phyloP scores from a whole-genome alignment of 1,140 invertebrate genomes.

The Nautilus pompilius region DNA sequence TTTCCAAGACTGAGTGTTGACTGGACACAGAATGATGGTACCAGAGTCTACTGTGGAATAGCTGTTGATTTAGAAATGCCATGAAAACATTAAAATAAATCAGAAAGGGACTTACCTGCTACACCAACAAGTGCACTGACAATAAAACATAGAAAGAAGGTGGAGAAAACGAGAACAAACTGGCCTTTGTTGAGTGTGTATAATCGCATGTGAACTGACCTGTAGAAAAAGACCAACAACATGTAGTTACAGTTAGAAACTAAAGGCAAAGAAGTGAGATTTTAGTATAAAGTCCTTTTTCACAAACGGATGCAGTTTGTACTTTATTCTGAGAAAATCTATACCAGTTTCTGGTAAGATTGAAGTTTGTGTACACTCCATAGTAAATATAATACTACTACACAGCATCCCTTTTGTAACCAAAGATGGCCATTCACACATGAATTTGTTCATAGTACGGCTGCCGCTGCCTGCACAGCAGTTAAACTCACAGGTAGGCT shows the following conservation, averaged over 20 bases:
- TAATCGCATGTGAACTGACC: conserved; percentile 93
- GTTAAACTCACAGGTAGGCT: too few relatives aligned
- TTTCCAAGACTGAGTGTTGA: background rate
- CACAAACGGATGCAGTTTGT: background rate
- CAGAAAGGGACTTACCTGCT: conserved; percentile 64
- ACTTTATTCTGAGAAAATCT: background rate
- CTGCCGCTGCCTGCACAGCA: too few relatives aligned
- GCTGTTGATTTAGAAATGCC: background rate
- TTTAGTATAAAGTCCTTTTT: background rate
- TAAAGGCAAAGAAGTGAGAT: background rate
- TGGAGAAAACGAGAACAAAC: conserved; percentile 89
- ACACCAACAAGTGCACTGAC: conserved; percentile 86
- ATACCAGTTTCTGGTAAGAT: background rate
- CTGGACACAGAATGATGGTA: background rate
- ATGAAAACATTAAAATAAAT: background rate
- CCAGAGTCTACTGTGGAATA: background rate
- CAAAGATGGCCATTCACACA: too few relatives aligned
- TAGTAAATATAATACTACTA: background rate
- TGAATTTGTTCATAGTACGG: too few relatives aligned
- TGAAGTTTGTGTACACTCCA: background rate
- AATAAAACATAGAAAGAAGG: conserved; percentile 86
- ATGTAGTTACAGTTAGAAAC: background rate
- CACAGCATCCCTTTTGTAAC: too few relatives aligned
- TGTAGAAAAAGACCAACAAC: conserved; percentile 57
- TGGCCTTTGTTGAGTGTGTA: conserved; percentile 96